Evolutionary conservation across 2,113 vertebrate genomes (phyloP).

Genomic region (Laticauda laticaudata): DNA sequence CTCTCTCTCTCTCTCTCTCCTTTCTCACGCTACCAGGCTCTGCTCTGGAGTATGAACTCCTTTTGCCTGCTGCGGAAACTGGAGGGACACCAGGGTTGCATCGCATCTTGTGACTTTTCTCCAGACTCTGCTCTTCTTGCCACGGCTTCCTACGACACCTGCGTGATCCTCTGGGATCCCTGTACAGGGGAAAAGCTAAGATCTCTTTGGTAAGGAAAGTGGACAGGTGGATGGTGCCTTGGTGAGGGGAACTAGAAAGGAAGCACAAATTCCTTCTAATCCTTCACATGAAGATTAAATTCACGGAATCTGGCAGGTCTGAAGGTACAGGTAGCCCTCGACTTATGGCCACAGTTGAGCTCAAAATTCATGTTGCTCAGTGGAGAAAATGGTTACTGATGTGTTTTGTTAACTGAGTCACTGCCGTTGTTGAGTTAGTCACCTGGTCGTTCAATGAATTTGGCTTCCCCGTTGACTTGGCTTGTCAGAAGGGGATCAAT

Average conservation of each 20-base stretch:
- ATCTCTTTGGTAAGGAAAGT: conserved; percentile 72
- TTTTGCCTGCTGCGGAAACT: conserved; percentile 89
- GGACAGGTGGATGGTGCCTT: background rate
- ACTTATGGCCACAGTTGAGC: background rate
- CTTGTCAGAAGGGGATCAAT: too few species aligned
- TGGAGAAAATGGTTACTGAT: background rate
- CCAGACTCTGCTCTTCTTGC: conserved; percentile 89
- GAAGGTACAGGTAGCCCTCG: background rate
- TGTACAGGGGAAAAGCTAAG: conserved; percentile 89
- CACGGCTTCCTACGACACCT: conserved; percentile 85
- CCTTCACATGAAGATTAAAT: background rate
- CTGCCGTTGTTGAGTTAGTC: too few species aligned
- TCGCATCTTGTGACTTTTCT: conserved; percentile 93
- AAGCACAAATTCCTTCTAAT: background rate
- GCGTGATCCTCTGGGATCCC: conserved; percentile 94
- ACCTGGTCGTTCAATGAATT: too few species aligned
- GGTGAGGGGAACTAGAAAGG: background rate
- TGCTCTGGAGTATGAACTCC: conserved; percentile 92
- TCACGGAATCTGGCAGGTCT: background rate
- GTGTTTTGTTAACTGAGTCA: background rate
- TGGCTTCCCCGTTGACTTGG: too few species aligned
- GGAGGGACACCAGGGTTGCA: conserved; percentile 81
- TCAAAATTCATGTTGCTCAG: background rate
- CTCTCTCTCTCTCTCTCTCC: too few species aligned
- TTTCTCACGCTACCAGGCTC: conserved; percentile 70